Conservation (phyloP, 2,113 vertebrate species). For the Bostrychus sinensis region DNA sequence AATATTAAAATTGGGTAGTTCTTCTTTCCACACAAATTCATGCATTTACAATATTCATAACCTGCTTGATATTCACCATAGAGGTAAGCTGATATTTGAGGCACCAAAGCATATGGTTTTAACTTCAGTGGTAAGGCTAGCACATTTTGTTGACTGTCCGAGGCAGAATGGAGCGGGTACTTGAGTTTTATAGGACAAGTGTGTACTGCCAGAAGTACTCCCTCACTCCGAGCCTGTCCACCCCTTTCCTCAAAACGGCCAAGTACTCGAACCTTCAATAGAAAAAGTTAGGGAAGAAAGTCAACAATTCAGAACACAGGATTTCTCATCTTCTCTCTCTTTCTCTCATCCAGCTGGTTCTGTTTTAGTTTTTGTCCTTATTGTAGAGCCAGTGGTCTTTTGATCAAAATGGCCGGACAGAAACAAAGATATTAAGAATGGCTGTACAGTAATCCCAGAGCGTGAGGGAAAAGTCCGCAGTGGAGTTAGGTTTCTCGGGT, state of each 20-base stretch:
- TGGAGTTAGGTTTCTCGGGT: constrained; percentile 51
- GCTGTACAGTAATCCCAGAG: constrained; percentile 51
- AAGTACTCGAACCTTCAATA: constrained; percentile 26
- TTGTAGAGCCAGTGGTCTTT: constrained; percentile 27
- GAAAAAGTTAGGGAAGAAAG: constrained; percentile 11
- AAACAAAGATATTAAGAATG: constrained; percentile 36
- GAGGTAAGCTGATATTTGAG: constrained; percentile 10
- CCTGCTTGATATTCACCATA: constrained; percentile 22
- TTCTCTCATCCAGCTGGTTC: constrained; percentile 18
- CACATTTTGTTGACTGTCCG: constrained; percentile 52
- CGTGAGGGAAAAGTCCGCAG: constrained; percentile 43
- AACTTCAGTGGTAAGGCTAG: constrained; percentile 42
- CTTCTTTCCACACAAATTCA: too few species aligned
- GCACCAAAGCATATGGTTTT: constrained; percentile 35
- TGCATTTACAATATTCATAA: too few species aligned
- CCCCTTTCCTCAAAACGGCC: constrained; percentile 50
- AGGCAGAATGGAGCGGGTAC: constrained; percentile 30
- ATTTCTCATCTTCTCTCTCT: constrained; percentile 8
- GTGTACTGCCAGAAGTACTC: constrained; percentile 63
- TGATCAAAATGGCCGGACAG: constrained; percentile 42
- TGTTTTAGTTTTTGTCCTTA: constrained; percentile 26
- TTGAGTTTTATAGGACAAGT: constrained; percentile 60
- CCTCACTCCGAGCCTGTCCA: constrained; percentile 51
- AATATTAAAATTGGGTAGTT: too few species aligned
- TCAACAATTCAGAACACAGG: constrained; percentile 16